phyloP scores from a whole-genome alignment of 1,140 invertebrate species.

The Sitophilus oryzae region DNA sequence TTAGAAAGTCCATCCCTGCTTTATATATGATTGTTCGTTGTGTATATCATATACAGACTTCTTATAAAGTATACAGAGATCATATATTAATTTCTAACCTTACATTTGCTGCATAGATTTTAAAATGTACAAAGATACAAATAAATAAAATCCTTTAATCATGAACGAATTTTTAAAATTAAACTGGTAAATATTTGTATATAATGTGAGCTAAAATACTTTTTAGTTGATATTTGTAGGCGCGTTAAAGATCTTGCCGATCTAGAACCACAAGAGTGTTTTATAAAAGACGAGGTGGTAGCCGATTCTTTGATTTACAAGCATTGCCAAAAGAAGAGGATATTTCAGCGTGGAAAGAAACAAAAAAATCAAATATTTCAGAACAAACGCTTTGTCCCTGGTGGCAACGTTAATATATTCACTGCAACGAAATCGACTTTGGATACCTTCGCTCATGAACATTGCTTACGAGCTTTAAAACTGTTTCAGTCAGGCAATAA shows the following conservation, averaged over 20 bases:
- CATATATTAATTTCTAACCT: too few species aligned
- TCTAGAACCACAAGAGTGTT: conserved; percentile 7
- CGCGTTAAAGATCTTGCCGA: background rate
- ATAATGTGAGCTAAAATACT: background rate
- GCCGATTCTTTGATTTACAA: conserved; percentile 13
- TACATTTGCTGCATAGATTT: too few species aligned
- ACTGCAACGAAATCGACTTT: conserved; percentile 22
- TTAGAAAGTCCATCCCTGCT: too few species aligned
- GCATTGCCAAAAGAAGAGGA: background rate
- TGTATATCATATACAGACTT: too few species aligned
- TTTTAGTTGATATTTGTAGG: background rate
- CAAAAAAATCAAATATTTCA: conserved; percentile 1
- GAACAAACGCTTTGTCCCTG: conserved; percentile 15
- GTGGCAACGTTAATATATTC: conserved; percentile 11
- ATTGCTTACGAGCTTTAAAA: conserved; percentile 33
- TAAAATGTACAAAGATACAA: too few species aligned
- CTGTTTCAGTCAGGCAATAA: conserved; percentile 25
- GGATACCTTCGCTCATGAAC: conserved; percentile 22
- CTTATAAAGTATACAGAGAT: too few species aligned
- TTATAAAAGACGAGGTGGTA: conserved; percentile 16
- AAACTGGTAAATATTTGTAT: background rate
- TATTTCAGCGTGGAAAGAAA: background rate
- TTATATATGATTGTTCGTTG: too few species aligned
- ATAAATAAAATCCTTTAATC: too few species aligned
- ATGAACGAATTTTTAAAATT: conserved; percentile 4